Conservation (phyloP, 2,888 invertebrate genomes). For the Platynereis dumerilii region DNA sequence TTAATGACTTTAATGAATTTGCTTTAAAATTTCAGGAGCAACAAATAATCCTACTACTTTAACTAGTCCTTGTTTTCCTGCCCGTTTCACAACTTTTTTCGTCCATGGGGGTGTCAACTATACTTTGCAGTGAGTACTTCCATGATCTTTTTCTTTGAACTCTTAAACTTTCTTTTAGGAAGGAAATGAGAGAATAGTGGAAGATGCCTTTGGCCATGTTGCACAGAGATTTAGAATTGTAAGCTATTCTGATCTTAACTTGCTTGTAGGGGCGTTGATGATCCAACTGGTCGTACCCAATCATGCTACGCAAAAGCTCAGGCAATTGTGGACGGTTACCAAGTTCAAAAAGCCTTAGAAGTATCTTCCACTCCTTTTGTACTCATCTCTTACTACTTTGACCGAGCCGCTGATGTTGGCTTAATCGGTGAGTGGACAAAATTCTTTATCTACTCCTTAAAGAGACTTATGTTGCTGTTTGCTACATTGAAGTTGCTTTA, state of each 20-base stretch:
- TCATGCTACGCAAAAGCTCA: conserved; percentile 33
- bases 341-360: conserved; percentile 68
- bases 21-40: background rate
- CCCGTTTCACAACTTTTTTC: conserved; percentile 76
- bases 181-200: conserved; percentile 20
- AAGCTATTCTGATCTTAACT: too few species aligned
- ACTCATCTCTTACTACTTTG: conserved; percentile 95
- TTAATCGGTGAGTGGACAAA: conserved; percentile 68
- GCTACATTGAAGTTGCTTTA: too few species aligned
- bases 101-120: conserved; percentile 79
- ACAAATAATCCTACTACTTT: conserved; percentile 52
- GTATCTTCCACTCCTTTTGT: conserved; percentile 72
- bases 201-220: too few species aligned
- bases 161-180: conserved; percentile 13
- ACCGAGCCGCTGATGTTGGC: conserved; percentile 85
- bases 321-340: conserved; percentile 24
- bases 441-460: background rate
- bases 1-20: too few species aligned
- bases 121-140: background rate
- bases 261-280: conserved; percentile 3
- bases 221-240: too few species aligned
- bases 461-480: too few species aligned
- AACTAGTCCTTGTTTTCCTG: conserved; percentile 80
- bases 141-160: background rate
- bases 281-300: background rate